Evolutionary conservation across 2,888 invertebrate species (phyloP), one percentile per base, ranked within the genome.

Genomic region (Troides helena): DNA sequence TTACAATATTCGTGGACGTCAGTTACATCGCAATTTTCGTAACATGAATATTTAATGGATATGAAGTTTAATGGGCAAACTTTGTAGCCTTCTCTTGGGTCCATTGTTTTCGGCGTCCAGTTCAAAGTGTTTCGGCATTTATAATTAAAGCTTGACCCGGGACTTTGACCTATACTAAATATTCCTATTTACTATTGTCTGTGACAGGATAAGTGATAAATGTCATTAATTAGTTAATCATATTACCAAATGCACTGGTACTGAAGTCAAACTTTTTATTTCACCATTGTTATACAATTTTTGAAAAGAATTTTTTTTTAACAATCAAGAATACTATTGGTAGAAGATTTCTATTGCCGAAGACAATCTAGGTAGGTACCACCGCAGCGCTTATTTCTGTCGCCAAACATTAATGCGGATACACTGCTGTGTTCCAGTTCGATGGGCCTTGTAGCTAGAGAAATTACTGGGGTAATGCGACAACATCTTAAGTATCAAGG

Each of bases 91-190:
- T 59, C 18, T 30, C 46, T 60, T 59, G 60, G 30, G 60, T 59
- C 58, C 66, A 66, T 50, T 66, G 66, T 66, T 66, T 66, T 66
- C 58, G 60, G 66, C 60, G 30, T 58, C 50, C 66, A 18, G 46
- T 60, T 58, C 60, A 60, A 66, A 50, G 46, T 50, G 66, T 65
- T 65, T 65, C n/a, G 46, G 59, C 46, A 65, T 66, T 66, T 66
- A 60, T 50, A 66, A 60, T 60, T 66, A 66, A 66, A 23, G 60
- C 36, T 60, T 18, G 36, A 25, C 18, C 14, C 60, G 60, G 60
- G 36, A 18, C 25, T 14, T 36, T 17, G 18, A 4, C 18, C 36
- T 36, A 36, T 36, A 36, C 6, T 12, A 60, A 36, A 18, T 36
- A 60, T 60, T 30, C 21, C 50, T 50, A 18, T 18, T 53, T n/a